A percentile compares a stretch with the other conserved stretches of the same genome.
phyloP scores from a whole-genome alignment of 2,113 vertebrate species.

The Procavia capensis region DNA sequence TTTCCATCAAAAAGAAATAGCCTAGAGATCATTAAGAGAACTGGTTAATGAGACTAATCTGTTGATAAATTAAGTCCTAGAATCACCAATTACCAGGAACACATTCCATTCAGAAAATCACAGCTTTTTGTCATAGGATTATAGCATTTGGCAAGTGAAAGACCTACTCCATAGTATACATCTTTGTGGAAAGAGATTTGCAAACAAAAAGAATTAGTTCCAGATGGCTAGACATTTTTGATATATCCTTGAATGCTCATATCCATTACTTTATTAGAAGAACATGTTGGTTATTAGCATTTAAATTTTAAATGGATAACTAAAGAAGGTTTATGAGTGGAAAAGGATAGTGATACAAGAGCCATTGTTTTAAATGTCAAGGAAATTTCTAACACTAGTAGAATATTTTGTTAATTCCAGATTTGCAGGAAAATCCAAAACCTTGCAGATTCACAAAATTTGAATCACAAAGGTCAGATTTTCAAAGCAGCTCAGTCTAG shows the following conservation, averaged over 20 bases:
- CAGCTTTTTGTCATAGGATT: conserved; percentile 36
- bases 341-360: neutral
- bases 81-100: neutral
- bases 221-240: conserved; percentile 59
- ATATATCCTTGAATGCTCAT: conserved; percentile 58
- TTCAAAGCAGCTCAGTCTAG: neutral
- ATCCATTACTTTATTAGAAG: conserved; percentile 56
- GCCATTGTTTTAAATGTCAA: neutral
- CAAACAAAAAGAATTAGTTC: conserved; percentile 57
- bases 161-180: conserved; percentile 9
- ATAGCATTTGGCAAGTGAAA: conserved; percentile 59
- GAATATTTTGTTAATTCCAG: conserved; percentile 7
- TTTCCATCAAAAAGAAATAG: neutral
- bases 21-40: neutral
- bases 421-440: neutral
- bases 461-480: neutral
- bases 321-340: neutral
- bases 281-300: conserved; percentile 56
- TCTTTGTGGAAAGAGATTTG: conserved; percentile 47
- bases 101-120: conserved; percentile 31
- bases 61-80: neutral
- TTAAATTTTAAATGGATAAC: conserved; percentile 56
- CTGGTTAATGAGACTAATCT: conserved; percentile 17
- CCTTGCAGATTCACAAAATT: neutral
- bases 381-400: neutral